Base-by-base conservation (phyloP, 64 coral and sea anemone genomes). In the Porites australiensis region DNA sequence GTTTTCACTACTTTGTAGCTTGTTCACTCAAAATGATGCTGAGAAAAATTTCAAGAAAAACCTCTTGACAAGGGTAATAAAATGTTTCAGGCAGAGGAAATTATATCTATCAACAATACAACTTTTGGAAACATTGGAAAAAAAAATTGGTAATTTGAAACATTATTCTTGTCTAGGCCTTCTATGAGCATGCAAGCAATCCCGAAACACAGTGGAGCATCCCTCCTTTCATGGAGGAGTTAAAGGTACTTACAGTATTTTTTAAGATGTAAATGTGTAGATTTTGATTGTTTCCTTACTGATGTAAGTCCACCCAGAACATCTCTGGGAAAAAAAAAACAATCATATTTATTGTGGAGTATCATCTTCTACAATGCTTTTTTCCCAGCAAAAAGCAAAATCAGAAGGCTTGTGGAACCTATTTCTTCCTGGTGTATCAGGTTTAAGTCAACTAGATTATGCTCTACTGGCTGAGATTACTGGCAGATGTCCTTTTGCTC, bases 401-500 rank as follows among this genome's bases (percentile, higher is more conserved):
- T 13, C 82, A 62, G 76, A 79, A 73, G 98, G 94, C 1, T 58
- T 99, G 87, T 99, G 98, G 98, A 99, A 99, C 77, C 86, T 99
- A 21, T 99, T 99, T 57, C 87, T 99, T 15, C 94, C 98, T 19
- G 82, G 94, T 14, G 84, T 77, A 23, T 99, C 98, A 51, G 98
- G 89, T 76, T 92, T 99, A 22, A 86, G 87, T 60, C 98, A 99
- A 88, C 66, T 95, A 21, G 98, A 99, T 55, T 99, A 99, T 85
- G 98, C 98, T 2, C 57, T 92, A 45, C 64, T 99, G 43, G 98
- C 98, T 37, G 98, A 99, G 50, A 48, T 94, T 13, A 96, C 98
- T 79, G 98, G 94, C n/a, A 70, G 85, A 68, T 99, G 79, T 72
- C 64, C 89, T 18, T 92, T 94, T 89, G 98, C 94, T 59, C 94